Percentiles rank a stretch among this genome's conserved stretches.
Conservation (phyloP, 2,797 vertebrate species). For the Lates japonicus region DNA sequence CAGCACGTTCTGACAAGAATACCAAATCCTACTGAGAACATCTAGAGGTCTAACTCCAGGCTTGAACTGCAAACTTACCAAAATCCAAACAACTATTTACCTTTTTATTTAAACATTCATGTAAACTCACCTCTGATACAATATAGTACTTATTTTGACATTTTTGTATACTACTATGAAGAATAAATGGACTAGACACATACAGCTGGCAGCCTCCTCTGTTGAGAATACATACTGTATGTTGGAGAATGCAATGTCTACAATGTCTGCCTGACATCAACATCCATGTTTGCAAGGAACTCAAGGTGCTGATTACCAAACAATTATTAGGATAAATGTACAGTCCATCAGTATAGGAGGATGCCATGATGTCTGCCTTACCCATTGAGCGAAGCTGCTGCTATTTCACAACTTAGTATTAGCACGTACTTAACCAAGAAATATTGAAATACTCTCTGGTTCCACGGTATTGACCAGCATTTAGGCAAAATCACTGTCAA, state of each 20-base stretch:
- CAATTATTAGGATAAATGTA: background rate
- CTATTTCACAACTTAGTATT: background rate
- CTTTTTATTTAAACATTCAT: background rate
- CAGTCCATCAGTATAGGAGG: background rate
- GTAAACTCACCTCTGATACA: background rate
- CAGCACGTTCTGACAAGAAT: constrained; percentile 52
- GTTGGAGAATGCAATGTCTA: background rate
- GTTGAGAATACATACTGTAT: background rate
- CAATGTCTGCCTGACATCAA: background rate
- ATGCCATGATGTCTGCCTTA: background rate
- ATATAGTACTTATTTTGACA: background rate
- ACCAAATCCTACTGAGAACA: constrained; percentile 41
- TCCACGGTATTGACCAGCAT: background rate
- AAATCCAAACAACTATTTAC: background rate
- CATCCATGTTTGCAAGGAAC: background rate
- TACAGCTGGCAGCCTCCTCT: constrained; percentile 2
- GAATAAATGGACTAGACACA: constrained; percentile 6
- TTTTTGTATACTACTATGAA: constrained; percentile 15
- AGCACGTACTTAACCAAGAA: background rate
- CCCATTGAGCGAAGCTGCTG: background rate
- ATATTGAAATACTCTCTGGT: background rate
- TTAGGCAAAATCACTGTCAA: background rate
- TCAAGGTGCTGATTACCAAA: background rate
- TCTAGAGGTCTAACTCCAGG: background rate
- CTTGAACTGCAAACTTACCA: background rate